These are phyloP conservation scores for Sinocyclocheilus rhinocerous DNA, from an alignment of 2,113 vertebrate species.

Conservation along the genomic window DNA sequence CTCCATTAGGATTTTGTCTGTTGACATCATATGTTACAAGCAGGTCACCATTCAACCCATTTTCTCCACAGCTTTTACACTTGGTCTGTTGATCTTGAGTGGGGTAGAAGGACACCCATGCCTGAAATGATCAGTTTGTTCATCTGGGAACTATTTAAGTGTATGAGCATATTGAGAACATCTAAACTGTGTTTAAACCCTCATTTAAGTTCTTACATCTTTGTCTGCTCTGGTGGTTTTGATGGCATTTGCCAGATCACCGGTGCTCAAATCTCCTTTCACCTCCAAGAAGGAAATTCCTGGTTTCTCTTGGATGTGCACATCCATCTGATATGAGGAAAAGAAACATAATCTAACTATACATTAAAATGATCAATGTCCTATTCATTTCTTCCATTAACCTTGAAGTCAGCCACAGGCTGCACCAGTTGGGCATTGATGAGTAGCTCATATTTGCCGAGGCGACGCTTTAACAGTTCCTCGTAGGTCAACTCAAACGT, in stretches of 20 bases:
- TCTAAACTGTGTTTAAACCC: not conserved
- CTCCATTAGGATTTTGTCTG: conserved; percentile 75
- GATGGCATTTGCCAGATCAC: conserved; percentile 76
- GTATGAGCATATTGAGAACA: too few relatives aligned
- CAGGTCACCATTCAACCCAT: conserved; percentile 86
- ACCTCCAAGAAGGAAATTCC: conserved; percentile 82
- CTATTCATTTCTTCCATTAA: too few relatives aligned
- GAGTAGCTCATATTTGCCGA: conserved; percentile 85
- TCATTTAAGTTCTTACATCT: conserved; percentile 72
- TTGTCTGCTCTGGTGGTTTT: conserved; percentile 76
- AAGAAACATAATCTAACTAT: not conserved
- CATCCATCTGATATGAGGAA: conserved; percentile 77
- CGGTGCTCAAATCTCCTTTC: conserved; percentile 80
- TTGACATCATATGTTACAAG: conserved; percentile 86
- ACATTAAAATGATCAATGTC: too few relatives aligned
- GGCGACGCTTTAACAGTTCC: conserved; percentile 85
- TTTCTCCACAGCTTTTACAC: conserved; percentile 78
- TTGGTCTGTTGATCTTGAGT: conserved; percentile 83
- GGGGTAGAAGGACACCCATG: conserved; percentile 83
- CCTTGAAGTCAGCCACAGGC: conserved; percentile 89
- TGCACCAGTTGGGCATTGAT: conserved; percentile 89
- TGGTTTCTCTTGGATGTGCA: conserved; percentile 84
- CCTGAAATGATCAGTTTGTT: conserved; percentile 69
- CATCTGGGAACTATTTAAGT: not conserved
- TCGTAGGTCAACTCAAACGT: conserved; percentile 92